These are phyloP conservation scores for Arion vulgaris DNA, from an alignment of 1,140 invertebrate genomes.

Conservation along the genomic window DNA sequence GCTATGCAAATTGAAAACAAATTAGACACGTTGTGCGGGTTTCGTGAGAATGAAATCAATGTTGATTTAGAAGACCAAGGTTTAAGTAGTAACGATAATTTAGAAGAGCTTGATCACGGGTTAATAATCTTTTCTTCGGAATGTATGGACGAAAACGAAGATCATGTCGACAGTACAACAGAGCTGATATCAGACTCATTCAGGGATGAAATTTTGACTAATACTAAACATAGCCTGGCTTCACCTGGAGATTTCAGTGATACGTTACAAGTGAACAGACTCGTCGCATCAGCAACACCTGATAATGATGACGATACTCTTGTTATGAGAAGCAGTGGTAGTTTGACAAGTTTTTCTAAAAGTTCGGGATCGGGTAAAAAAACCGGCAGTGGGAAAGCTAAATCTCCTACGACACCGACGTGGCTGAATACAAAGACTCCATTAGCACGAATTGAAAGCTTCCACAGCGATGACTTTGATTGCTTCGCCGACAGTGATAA, in stretches of 20 bases:
- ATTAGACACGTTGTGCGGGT: not conserved
- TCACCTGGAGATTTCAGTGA: not conserved
- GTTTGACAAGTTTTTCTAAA: constrained; percentile 21
- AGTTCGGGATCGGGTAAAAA: constrained; percentile 34
- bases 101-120: not conserved
- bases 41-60: constrained; percentile 1
- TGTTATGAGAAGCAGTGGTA: constrained; percentile 31
- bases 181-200: constrained; percentile 44
- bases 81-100: not conserved
- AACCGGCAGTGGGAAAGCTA: constrained; percentile 42
- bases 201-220: constrained; percentile 39
- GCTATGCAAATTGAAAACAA: constrained; percentile 18
- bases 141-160: constrained; percentile 40
- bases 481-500: constrained; percentile 53
- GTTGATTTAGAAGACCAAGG: not conserved
- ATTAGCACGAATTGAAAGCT: constrained; percentile 68
- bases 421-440: constrained; percentile 63
- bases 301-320: constrained; percentile 18
- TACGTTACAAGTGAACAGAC: not conserved
- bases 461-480: constrained; percentile 70
- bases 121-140: constrained; percentile 19
- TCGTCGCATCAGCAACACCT: constrained; percentile 3
- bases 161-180: constrained; percentile 41
- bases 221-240: constrained; percentile 27
- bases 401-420: constrained; percentile 62